Percentiles rank a stretch among this genome's conserved stretches.
phyloP scores from a whole-genome alignment of 1,140 invertebrate species.

The Acyrthosiphon pisum region DNA sequence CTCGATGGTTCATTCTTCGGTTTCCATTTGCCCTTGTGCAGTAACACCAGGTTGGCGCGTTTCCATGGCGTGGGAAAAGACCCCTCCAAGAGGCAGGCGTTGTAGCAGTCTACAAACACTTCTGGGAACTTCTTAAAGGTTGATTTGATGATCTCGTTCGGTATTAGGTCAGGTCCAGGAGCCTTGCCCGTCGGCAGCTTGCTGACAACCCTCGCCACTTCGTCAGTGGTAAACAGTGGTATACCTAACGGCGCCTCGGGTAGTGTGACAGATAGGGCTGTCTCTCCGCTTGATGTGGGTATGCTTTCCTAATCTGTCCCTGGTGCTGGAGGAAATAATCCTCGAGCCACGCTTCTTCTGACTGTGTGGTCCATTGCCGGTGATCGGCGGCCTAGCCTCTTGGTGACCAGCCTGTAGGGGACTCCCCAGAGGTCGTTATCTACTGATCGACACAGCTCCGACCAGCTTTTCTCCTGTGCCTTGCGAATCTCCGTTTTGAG shows the following conservation, averaged over 20 bases:
- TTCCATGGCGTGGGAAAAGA: background rate
- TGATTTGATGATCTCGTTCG: background rate
- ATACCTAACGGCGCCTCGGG: too few species aligned
- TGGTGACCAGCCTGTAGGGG: constrained; percentile 7
- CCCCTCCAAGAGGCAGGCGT: background rate
- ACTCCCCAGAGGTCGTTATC: constrained; percentile 34
- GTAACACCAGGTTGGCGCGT: background rate
- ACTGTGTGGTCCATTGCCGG: background rate
- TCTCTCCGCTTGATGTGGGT: background rate
- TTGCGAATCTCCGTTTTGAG: background rate
- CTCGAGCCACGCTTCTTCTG: background rate
- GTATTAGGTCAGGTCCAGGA: background rate
- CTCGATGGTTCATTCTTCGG: background rate
- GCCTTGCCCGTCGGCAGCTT: background rate
- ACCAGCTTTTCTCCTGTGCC: background rate
- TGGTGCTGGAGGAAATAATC: background rate
- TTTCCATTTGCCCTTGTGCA: background rate
- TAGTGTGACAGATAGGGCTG: too few species aligned
- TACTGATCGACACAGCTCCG: background rate
- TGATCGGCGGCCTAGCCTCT: background rate
- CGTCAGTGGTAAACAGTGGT: background rate
- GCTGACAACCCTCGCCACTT: background rate
- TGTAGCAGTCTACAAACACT: background rate
- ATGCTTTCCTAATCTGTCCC: background rate
- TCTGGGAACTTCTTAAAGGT: background rate